Base-by-base conservation (phyloP, 2,888 invertebrate genomes). In the Chymomyza fuscimana region DNA sequence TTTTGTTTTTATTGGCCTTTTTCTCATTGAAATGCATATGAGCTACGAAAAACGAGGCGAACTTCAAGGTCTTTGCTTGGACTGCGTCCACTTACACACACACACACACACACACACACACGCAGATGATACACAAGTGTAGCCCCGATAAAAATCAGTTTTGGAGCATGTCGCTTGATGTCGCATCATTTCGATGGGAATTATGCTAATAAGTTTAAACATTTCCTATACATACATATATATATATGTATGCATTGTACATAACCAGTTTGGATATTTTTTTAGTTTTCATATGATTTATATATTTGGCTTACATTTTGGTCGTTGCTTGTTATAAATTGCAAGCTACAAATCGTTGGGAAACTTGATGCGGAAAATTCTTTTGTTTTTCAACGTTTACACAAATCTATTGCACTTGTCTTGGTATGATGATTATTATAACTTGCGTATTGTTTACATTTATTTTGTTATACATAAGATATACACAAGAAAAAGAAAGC, bases 301-400 rank as follows among this genome's bases (percentile, higher is more conserved):
- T 89, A 79, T 86, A 82, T 76, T 89, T 85, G 86, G 86, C 77
- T 86, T 87, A 88, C 87, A 78, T 82, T 79, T 75, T 66, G 12
- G 54, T 5, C 22, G 54, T 54, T 67, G 46, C 25, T 65, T 52
- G 59, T 58, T 70, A 32, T 5, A 52, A 62, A 52, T 52, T 52
- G 22, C 78, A 80, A 67, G 63, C 50, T 32, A 68, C 25, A 51
- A 58, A 25, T 71, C 70, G 69, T 77, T 80, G 78, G 80, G 80
- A 77, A 80, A 74, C 68, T 72, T 15, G 61, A 66, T 59, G 71
- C 54, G 52, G 51, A 68, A 61, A 54, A 70, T 71, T 73, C 74
- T 76, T 64, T 69, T 79, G 79, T 73, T 79, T 19, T 70, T 50
- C 25, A 65, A 22, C 66, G 68, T 64, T 65, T 76, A 72, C 75